Percentiles rank a stretch among this genome's conserved stretches.
Conservation (phyloP, 37 sponge, comb jelly and placozoan species). For the Crambe crambe region DNA sequence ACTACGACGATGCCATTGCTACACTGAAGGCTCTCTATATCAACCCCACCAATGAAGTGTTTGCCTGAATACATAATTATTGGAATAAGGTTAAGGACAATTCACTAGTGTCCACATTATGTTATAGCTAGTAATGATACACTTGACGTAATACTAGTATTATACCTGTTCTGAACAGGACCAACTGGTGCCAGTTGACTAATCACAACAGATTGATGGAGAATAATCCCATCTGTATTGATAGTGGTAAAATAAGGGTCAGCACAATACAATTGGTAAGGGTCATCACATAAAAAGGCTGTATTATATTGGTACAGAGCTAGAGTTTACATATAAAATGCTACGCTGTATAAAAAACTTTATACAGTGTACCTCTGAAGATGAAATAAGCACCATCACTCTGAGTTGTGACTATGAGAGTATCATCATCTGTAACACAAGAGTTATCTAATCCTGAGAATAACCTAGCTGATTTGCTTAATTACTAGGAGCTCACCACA, state of each 20-base stretch:
- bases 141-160: no score
- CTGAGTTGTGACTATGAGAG: slow-evolving; percentile 55
- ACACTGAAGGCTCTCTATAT: neutral
- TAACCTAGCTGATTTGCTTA: neutral
- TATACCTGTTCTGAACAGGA: slow-evolving; percentile 73
- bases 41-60: neutral
- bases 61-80: no score
- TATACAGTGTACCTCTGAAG: slow-evolving; percentile 27
- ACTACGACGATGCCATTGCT: neutral
- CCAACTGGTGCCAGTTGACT: slow-evolving; percentile 64
- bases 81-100: no score
- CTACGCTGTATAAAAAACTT: neutral
- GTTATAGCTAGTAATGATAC: no score
- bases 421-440: slow-evolving; percentile 52
- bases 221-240: slow-evolving; percentile 37
- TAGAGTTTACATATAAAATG: neutral
- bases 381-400: slow-evolving; percentile 63
- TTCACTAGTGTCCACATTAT: no score
- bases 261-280: neutral
- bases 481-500: no score
- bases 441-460: neutral
- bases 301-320: no score
- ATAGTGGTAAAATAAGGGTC: slow-evolving; percentile 24
- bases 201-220: slow-evolving; percentile 57
- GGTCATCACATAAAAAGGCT: no score